Conservation (phyloP, 2,888 invertebrate species). For the Molorchus minor region DNA sequence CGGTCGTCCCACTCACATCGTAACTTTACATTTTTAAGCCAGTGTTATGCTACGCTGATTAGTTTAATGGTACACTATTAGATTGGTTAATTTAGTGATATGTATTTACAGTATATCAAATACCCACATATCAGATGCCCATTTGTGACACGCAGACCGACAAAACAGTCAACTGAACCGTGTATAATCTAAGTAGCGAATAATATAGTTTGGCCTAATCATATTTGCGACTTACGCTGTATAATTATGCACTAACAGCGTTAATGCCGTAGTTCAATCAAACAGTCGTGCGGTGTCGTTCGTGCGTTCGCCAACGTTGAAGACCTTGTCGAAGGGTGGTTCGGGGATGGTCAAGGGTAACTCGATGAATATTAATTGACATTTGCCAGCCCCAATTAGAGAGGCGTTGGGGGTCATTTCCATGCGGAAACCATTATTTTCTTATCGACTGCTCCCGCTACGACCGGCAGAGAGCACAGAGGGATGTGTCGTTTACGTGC, state of each 20-base stretch:
- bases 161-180: slow-evolving; percentile 16
- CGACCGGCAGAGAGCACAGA: slow-evolving; percentile 22
- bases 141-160: too few species aligned
- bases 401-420: slow-evolving; percentile 55
- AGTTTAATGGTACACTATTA: too few species aligned
- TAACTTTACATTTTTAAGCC: too few species aligned
- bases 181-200: slow-evolving; percentile 17
- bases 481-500: slow-evolving; percentile 13
- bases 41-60: too few species aligned
- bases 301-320: slow-evolving; percentile 17
- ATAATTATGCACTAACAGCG: slow-evolving; percentile 31
- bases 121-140: too few species aligned
- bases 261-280: slow-evolving; percentile 34
- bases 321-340: slow-evolving; percentile 12
- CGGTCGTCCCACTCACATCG: too few species aligned
- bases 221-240: slow-evolving; percentile 32
- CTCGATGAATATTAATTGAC: slow-evolving; percentile 57
- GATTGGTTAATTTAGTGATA: too few species aligned
- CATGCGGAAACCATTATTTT: slow-evolving; percentile 59
- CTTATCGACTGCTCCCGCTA: slow-evolving; percentile 52
- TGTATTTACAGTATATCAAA: too few species aligned
- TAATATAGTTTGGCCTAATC: slow-evolving; percentile 24
- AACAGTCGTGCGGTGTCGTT: slow-evolving; percentile 28
- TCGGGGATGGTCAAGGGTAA: slow-evolving; percentile 22
- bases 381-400: slow-evolving; percentile 58